phyloP scores from a whole-genome alignment of 2,113 vertebrate genomes.

The Petrocephalus zakoni region DNA sequence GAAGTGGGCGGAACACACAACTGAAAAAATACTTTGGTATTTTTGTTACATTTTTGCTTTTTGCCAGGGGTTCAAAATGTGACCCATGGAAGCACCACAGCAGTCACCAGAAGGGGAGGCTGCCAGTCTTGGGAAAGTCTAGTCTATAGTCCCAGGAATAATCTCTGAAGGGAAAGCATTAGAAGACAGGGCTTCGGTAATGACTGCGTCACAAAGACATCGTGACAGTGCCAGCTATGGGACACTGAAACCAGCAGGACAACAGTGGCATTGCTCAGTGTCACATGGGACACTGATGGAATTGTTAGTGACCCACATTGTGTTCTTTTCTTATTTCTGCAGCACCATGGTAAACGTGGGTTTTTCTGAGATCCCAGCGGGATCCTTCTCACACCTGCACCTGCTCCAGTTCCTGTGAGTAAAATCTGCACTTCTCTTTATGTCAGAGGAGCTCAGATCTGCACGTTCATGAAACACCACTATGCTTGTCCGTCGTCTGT shows the following conservation, averaged over 20 bases:
- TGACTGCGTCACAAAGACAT: neutral
- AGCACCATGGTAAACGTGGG: conserved; percentile 13
- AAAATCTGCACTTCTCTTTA: neutral
- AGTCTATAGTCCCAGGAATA: neutral
- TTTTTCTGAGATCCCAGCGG: conserved; percentile 7
- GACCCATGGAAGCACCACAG: neutral
- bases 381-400: conserved; percentile 8
- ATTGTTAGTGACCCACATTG: neutral
- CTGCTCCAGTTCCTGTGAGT: conserved; percentile 15
- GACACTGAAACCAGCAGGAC: neutral
- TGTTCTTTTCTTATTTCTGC: neutral
- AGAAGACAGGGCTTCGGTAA: neutral
- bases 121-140: neutral
- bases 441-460: neutral
- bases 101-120: neutral
- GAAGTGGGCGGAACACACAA: neutral
- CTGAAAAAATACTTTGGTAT: neutral
- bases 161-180: neutral
- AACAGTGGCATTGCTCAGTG: neutral
- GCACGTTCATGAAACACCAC: neutral
- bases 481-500: neutral
- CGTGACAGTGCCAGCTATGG: neutral
- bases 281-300: neutral
- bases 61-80: neutral
- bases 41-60: neutral